Conservation (phyloP, 2,888 invertebrate species). For the Microdon myrmicae region DNA sequence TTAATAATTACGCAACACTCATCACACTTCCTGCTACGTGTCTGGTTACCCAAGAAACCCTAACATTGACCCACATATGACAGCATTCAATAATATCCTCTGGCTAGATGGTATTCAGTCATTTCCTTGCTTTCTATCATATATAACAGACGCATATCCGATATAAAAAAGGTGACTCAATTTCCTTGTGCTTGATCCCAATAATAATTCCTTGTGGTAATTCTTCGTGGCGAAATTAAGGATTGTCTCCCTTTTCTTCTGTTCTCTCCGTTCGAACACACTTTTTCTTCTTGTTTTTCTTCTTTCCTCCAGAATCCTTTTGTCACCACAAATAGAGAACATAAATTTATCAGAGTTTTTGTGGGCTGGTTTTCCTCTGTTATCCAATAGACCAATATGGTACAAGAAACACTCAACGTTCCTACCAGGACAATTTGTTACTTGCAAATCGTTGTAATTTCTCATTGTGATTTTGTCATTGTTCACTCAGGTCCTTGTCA, state of each 20-base stretch:
- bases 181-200: slow-evolving; percentile 17
- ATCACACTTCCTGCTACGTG: slow-evolving; percentile 1
- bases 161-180: not conserved
- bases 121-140: no score
- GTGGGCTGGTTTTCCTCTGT: slow-evolving; percentile 14
- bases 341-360: slow-evolving; percentile 36
- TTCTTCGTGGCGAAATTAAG: slow-evolving; percentile 35
- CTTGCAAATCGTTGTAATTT: slow-evolving; percentile 47
- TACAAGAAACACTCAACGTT: slow-evolving; percentile 36
- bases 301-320: slow-evolving; percentile 28
- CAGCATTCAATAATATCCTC: not conserved
- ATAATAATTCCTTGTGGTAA: slow-evolving; percentile 47
- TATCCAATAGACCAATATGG: no score
- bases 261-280: not conserved
- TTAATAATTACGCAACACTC: slow-evolving; percentile 29
- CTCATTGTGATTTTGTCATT: slow-evolving; percentile 52
- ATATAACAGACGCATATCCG: slow-evolving; percentile 3
- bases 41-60: slow-evolving; percentile 20
- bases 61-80: slow-evolving; percentile 7
- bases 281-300: no score
- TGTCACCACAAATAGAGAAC: slow-evolving; percentile 28
- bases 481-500: slow-evolving; percentile 49
- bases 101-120: no score
- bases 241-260: slow-evolving; percentile 23
- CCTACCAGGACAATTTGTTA: slow-evolving; percentile 46